Percentiles rank a stretch among this genome's conserved stretches.
phyloP scores from a whole-genome alignment of 2,888 invertebrate species.

The Macrophya annulata region DNA sequence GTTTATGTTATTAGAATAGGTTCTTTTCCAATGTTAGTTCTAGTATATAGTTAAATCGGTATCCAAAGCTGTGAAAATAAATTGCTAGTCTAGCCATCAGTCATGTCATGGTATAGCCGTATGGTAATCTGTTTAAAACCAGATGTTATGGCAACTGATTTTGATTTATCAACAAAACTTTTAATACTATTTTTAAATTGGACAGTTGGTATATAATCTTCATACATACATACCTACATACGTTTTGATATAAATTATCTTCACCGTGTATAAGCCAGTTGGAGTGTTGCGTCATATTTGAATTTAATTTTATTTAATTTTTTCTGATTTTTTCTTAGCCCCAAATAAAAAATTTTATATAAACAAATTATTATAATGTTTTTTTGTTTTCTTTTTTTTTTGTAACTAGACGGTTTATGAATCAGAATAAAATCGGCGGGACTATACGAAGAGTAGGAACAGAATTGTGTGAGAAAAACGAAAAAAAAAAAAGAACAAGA shows the following conservation, averaged over 20 bases:
- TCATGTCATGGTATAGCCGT: conserved; percentile 9
- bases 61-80: not conserved
- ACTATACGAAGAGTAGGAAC: too few species aligned
- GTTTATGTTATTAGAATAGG: not conserved
- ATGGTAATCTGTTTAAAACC: conserved; percentile 1
- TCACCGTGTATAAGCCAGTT: too few species aligned
- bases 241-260: not conserved
- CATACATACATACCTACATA: too few species aligned
- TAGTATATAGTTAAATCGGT: not conserved
- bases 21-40: not conserved
- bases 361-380: too few species aligned
- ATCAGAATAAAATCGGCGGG: not conserved
- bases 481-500: not conserved
- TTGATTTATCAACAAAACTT: conserved; percentile 36
- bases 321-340: not conserved
- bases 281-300: not conserved
- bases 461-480: not conserved
- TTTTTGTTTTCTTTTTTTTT: not conserved
- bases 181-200: not conserved
- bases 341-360: not conserved
- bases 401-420: not conserved
- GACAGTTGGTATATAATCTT: not conserved
- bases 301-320: too few species aligned
- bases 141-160: conserved; percentile 30
- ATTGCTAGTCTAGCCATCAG: conserved; percentile 34